These are phyloP conservation scores for Ecdyonurus torrentis DNA, from an alignment of 2,888 invertebrate genomes.

Conservation along the genomic window DNA sequence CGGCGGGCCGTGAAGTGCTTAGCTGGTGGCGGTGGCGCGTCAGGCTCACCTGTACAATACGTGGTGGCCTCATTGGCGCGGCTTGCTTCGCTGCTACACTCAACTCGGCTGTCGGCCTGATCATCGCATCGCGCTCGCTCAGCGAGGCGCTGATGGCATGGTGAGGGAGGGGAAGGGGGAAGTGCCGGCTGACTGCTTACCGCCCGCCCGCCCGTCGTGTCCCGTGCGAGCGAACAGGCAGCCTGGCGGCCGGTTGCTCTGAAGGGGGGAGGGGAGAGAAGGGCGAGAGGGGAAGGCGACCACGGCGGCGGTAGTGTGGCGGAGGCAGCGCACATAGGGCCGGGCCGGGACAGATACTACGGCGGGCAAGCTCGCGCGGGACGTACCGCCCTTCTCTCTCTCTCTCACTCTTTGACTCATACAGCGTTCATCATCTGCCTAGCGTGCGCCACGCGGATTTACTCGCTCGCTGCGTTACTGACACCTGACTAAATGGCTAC, in stretches of 20 bases:
- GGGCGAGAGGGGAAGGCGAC: background rate
- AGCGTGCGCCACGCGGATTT: slow-evolving; percentile 25
- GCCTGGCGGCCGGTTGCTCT: background rate
- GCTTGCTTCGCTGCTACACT: background rate
- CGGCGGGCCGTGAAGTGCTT: slow-evolving; percentile 18
- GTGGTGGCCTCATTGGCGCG: background rate
- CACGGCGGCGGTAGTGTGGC: background rate
- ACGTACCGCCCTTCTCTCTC: background rate
- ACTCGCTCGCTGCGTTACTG: slow-evolving; percentile 24
- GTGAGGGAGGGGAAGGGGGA: background rate
- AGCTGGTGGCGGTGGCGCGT: slow-evolving; percentile 13
- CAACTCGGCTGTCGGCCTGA: background rate
- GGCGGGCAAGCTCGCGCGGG: slow-evolving; percentile 4
- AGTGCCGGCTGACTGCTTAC: background rate
- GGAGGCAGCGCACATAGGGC: slow-evolving; percentile 1
- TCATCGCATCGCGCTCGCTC: background rate
- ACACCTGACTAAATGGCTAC: slow-evolving; percentile 3
- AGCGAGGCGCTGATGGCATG: background rate
- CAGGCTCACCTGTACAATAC: slow-evolving; percentile 7
- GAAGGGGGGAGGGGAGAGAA: background rate
- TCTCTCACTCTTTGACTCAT: slow-evolving; percentile 1
- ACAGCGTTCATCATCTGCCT: slow-evolving; percentile 10
- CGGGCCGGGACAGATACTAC: slow-evolving; percentile 6
- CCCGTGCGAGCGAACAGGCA: background rate
- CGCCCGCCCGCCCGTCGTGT: background rate